Conservation (phyloP, 2,888 invertebrate species). For the Athrips mouffetella region DNA sequence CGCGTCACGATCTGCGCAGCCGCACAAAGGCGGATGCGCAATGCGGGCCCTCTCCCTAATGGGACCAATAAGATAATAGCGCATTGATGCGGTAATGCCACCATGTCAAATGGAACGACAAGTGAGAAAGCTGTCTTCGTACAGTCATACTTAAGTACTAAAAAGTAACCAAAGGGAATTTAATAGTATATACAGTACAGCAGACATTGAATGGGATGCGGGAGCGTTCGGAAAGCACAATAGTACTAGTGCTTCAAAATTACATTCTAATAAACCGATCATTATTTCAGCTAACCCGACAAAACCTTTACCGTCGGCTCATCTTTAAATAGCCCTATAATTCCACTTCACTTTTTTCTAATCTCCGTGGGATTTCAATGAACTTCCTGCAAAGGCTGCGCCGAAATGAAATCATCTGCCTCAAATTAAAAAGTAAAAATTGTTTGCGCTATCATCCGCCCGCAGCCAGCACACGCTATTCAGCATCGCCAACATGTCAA, state of each 20-base stretch:
- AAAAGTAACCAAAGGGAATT: too few species aligned
- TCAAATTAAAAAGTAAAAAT: slow-evolving; percentile 51
- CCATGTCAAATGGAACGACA: slow-evolving; percentile 4
- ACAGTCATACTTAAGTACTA: background rate
- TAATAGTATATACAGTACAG: too few species aligned
- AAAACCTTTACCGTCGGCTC: slow-evolving; percentile 39
- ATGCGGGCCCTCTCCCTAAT: slow-evolving; percentile 26
- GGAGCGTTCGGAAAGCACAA: slow-evolving; percentile 61
- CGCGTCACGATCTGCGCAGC: slow-evolving; percentile 19
- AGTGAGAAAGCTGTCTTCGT: slow-evolving; percentile 9
- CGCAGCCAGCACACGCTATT: slow-evolving; percentile 42
- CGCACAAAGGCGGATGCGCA: slow-evolving; percentile 23
- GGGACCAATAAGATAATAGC: slow-evolving; percentile 15
- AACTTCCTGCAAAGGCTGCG: slow-evolving; percentile 60
- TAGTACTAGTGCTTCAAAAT: slow-evolving; percentile 55
- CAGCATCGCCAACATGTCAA: slow-evolving; percentile 60
- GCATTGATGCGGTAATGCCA: slow-evolving; percentile 4
- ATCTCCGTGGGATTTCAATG: slow-evolving; percentile 72
- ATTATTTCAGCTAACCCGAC: slow-evolving; percentile 46
- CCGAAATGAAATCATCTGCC: slow-evolving; percentile 56
- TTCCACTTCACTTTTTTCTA: slow-evolving; percentile 66
- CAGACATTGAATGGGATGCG: slow-evolving; percentile 27
- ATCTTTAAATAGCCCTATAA: slow-evolving; percentile 54
- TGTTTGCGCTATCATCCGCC: slow-evolving; percentile 62
- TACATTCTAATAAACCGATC: slow-evolving; percentile 30